These are phyloP conservation scores for Creontiades dilutus DNA, from an alignment of 2,888 invertebrate genomes.

Conservation along the genomic window DNA sequence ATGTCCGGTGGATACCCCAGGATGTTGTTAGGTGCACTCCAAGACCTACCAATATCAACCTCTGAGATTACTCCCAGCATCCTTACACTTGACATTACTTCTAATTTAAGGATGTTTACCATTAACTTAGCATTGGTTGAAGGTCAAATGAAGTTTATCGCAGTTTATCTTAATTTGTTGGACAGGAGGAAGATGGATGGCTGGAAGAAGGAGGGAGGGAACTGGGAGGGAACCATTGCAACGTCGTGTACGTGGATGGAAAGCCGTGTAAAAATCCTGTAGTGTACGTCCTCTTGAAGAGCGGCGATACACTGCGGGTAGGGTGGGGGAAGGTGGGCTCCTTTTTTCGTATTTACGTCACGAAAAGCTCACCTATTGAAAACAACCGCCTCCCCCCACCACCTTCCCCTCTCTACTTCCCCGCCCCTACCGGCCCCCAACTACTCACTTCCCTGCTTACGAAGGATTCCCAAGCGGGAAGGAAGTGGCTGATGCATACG, in stretches of 20 bases:
- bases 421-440: background rate
- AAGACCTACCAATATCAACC: too few species aligned
- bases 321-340: background rate
- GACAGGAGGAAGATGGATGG: too few species aligned
- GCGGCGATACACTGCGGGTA: background rate
- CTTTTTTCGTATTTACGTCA: conserved; percentile 59
- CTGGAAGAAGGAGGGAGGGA: background rate
- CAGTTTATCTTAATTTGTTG: too few species aligned
- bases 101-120: too few species aligned
- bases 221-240: background rate
- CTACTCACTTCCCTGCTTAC: background rate
- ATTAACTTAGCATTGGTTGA: too few species aligned
- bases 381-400: conserved; percentile 55
- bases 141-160: too few species aligned
- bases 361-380: conserved; percentile 69
- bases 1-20: too few species aligned
- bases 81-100: too few species aligned
- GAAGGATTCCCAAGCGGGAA: conserved; percentile 10
- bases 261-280: background rate
- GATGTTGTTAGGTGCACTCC: too few species aligned
- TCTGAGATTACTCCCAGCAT: too few species aligned
- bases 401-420: background rate
- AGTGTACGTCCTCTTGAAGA: background rate
- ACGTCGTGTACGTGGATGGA: conserved; percentile 1
- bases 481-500: conserved; percentile 70